phyloP scores from a whole-genome alignment of 2,888 invertebrate genomes.

The Apotomis turbidana region DNA sequence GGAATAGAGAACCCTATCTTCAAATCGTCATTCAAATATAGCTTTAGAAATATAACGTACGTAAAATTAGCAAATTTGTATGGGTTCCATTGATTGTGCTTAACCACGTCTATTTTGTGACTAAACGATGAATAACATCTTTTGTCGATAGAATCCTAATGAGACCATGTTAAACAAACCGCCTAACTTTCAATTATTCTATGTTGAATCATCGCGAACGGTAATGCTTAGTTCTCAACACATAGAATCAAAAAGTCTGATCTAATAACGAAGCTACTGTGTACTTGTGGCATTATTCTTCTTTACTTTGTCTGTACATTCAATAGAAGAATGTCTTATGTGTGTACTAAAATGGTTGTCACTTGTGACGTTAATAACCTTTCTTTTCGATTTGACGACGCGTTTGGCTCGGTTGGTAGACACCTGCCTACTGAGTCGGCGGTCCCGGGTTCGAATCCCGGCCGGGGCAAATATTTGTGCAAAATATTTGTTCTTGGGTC shows the following conservation, averaged over 20 bases:
- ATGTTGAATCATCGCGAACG: conserved; percentile 23
- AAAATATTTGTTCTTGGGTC: no score
- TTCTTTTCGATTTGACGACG: no score
- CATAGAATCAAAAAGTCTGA: background rate
- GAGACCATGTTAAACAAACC: conserved; percentile 13
- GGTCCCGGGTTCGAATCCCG: no score
- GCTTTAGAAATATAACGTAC: no score
- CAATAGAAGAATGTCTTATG: background rate
- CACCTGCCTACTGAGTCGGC: no score
- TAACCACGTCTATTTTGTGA: background rate
- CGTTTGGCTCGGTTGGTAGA: no score
- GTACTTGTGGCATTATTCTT: background rate
- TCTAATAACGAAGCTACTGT: background rate
- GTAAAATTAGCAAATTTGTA: no score
- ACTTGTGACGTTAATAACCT: background rate
- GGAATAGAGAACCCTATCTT: no score
- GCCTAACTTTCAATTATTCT: conserved; percentile 11
- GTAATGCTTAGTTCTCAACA: background rate
- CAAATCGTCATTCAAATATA: no score
- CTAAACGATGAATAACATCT: conserved; percentile 1
- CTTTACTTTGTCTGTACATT: background rate
- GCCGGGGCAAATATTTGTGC: no score
- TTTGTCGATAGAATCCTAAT: conserved; percentile 20
- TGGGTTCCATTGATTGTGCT: background rate
- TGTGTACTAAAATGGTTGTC: background rate